phyloP scores from a whole-genome alignment of 2,888 invertebrate species.

The Ceraclea dissimilis region DNA sequence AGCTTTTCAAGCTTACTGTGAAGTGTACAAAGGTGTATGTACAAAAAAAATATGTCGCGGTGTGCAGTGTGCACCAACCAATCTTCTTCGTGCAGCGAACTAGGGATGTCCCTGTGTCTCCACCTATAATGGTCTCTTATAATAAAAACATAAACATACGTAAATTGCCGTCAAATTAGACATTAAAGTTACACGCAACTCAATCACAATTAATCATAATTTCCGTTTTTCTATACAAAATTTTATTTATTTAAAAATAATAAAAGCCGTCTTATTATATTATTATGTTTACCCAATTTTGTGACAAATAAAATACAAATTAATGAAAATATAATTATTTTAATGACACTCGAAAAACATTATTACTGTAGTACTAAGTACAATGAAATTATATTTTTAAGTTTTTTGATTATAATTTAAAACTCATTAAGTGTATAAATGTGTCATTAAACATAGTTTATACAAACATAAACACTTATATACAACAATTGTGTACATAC shows the following conservation, averaged over 20 bases:
- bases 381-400: not conserved
- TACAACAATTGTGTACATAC: too few species aligned
- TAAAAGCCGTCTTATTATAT: not conserved
- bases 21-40: too few species aligned
- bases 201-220: not conserved
- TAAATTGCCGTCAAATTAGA: not conserved
- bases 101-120: too few species aligned
- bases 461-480: not conserved
- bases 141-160: too few species aligned
- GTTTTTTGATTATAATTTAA: conserved; percentile 1
- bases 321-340: not conserved
- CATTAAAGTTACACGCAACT: not conserved
- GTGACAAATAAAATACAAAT: not conserved
- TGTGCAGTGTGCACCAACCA: too few species aligned
- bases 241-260: not conserved
- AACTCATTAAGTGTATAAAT: conserved; percentile 1
- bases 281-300: not conserved
- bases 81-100: too few species aligned
- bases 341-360: not conserved
- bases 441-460: not conserved
- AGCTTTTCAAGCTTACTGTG: too few species aligned
- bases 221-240: not conserved
- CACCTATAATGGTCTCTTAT: too few species aligned
- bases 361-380: too few species aligned
- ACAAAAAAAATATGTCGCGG: too few species aligned